A percentile compares a stretch with the other conserved stretches of the same genome.
phyloP scores from a whole-genome alignment of 1,140 invertebrate species.

The Anoplophora glabripennis region DNA sequence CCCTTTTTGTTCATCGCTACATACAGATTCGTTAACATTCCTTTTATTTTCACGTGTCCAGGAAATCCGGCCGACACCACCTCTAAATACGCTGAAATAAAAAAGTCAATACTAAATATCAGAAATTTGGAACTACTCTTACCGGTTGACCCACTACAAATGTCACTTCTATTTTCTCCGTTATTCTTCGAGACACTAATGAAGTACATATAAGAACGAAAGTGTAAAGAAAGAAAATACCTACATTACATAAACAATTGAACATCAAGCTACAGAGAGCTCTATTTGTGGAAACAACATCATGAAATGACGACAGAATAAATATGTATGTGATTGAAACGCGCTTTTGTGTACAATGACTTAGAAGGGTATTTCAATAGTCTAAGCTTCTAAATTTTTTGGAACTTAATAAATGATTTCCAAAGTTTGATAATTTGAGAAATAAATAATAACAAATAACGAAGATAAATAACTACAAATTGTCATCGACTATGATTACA shows the following conservation, averaged over 20 bases:
- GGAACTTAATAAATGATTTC: neutral
- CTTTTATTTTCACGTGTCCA: slow-evolving; percentile 58
- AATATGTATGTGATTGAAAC: no score
- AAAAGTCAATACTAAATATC: neutral
- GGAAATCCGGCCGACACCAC: slow-evolving; percentile 51
- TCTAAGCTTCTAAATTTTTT: no score
- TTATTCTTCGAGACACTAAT: neutral
- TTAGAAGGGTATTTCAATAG: no score
- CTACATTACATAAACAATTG: no score
- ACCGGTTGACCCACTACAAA: neutral
- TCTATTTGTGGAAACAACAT: no score
- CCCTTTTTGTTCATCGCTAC: slow-evolving; percentile 63
- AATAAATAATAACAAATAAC: neutral
- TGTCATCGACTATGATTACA: slow-evolving; percentile 2
- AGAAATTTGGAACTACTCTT: slow-evolving; percentile 2
- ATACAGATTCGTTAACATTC: slow-evolving; percentile 57
- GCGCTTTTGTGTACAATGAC: no score
- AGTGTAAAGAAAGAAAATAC: no score
- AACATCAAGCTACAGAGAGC: no score
- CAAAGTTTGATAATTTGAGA: neutral
- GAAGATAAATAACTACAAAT: neutral
- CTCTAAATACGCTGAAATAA: slow-evolving; percentile 55
- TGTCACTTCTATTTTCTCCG: neutral
- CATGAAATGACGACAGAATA: no score
- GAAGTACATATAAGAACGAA: no score